Conservation (phyloP, 2,113 vertebrate genomes). For the Hiodon alosoides region DNA sequence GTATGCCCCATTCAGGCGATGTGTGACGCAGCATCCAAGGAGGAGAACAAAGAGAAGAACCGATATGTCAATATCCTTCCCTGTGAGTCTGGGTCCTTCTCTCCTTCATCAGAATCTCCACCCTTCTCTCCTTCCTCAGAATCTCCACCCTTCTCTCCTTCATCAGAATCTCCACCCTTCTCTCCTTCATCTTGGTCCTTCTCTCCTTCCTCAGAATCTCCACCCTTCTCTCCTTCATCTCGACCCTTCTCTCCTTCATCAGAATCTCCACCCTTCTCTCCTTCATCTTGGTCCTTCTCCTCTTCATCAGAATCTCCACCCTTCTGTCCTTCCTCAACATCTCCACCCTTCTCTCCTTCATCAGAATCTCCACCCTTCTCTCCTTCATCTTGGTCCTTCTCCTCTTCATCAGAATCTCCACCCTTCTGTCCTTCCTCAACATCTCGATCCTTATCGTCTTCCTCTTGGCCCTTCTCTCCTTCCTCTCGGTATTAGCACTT, state of each 20-base stretch:
- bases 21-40: slow-evolving; percentile 93
- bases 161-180: too few relatives aligned
- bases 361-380: neutral
- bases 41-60: slow-evolving; percentile 99
- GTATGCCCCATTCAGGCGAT: slow-evolving; percentile 94
- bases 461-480: neutral
- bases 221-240: too few relatives aligned
- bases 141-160: too few relatives aligned
- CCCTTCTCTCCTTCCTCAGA: neutral
- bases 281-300: too few relatives aligned
- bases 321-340: too few relatives aligned
- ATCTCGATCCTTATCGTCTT: neutral
- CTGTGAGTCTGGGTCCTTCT: slow-evolving; percentile 64
- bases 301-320: too few relatives aligned
- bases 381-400: neutral
- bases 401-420: neutral
- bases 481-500: neutral
- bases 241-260: neutral
- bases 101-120: neutral
- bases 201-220: neutral
- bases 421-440: neutral
- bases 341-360: neutral
- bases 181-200: neutral
- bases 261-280: too few relatives aligned
- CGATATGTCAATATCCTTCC: slow-evolving; percentile 97